Evolutionary conservation across 2,888 invertebrate species (phyloP), one percentile per base, ranked within the genome.

Genomic region (Antitype chi): DNA sequence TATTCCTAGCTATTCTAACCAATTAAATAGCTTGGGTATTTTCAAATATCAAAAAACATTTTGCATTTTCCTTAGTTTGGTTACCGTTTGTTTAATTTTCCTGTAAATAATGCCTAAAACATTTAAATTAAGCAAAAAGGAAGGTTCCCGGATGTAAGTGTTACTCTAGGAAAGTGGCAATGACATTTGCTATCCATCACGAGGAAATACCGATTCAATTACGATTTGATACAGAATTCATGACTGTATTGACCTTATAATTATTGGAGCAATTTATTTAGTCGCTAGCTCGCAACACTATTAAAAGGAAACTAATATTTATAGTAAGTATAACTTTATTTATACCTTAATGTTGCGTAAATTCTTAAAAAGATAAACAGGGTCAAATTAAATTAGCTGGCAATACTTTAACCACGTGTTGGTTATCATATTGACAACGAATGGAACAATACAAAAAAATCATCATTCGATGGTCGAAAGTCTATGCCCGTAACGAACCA

Each of bases 141-240:
- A 32, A 55, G 20, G 49, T 53, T 32, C 63, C 79, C 70, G 79
- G 83, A 71, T 57, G 25, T 78, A 53, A 63, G 43, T 57, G 47
- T 52, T 71, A 53, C 49, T 69, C 23, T 80, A 74, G 89, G 90
- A 93, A 93, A 93, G 92, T 85, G 89, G 85, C 93, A 93, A 79
- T 93, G 93, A 92, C 93, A 91, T 93, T 92, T 82, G 88, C 72
- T 66, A 75, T 74, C 52, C 82, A 89, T 88, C 70, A 80, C 84
- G 86, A 89, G 88, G 88, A 90, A 90, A 89, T 88, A 78, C 78
- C 76, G 81, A 84, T 86, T 77, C 78, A 86, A 91, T 90, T 91
- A 87, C 80, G 88, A 90, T 89, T 89, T 84, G 76, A 78, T 81
- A 80, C 86, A 85, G 78, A 87, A 88, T 86, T 91, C 92, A 91